Conservation (phyloP, 2,797 vertebrate species). For the Cirrhinus molitorella region DNA sequence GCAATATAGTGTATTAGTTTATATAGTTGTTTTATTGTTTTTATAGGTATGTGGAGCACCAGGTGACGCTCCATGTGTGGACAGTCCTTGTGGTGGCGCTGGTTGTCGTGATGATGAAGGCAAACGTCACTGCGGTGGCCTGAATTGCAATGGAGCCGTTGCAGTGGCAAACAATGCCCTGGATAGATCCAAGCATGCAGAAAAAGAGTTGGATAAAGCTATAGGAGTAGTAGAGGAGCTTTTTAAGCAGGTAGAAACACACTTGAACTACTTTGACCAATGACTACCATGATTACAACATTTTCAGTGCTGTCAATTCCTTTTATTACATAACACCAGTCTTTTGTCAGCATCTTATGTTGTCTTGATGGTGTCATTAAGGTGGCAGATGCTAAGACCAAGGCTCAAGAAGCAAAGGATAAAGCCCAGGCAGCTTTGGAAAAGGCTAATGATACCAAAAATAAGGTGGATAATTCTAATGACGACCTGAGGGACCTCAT, state of each 20-base stretch:
- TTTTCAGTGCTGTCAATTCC: neutral
- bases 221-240: conserved; percentile 86
- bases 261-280: neutral
- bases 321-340: neutral
- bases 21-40: conserved; percentile 40
- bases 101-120: conserved; percentile 93
- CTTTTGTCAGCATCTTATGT: conserved; percentile 19
- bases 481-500: conserved; percentile 94
- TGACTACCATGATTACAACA: neutral
- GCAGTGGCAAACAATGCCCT: conserved; percentile 86
- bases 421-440: conserved; percentile 89
- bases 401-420: conserved; percentile 88
- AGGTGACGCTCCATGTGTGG: conserved; percentile 85
- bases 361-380: conserved; percentile 58
- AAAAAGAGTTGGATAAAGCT: conserved; percentile 88
- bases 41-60: conserved; percentile 89
- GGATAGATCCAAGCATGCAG: conserved; percentile 87
- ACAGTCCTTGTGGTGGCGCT: conserved; percentile 92
- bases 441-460: conserved; percentile 89
- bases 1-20: too few species aligned
- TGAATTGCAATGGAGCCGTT: conserved; percentile 89
- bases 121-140: conserved; percentile 89
- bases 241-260: conserved; percentile 79
- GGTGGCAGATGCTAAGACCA: conserved; percentile 90
- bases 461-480: conserved; percentile 90